These are phyloP conservation scores for Apocrypta bakeri DNA, from an alignment of 1,140 invertebrate genomes.

Conservation along the genomic window DNA sequence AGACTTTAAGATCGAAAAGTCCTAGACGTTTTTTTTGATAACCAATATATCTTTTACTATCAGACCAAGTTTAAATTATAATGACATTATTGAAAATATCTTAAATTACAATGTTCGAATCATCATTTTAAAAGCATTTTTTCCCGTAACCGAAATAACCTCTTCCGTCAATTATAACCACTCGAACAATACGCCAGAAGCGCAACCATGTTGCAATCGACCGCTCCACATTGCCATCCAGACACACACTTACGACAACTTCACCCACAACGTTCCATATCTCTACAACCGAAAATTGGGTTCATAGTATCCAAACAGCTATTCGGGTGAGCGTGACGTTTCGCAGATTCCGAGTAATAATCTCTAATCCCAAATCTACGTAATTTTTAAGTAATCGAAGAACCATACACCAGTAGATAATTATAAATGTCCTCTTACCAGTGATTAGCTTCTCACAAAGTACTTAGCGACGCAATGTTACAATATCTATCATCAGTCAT, in stretches of 20 bases:
- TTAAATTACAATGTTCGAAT: too few relatives aligned
- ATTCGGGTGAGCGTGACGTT: background rate
- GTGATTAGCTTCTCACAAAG: slow-evolving; percentile 8
- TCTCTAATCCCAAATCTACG: background rate
- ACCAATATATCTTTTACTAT: too few relatives aligned
- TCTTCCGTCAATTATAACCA: background rate
- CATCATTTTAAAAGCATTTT: too few relatives aligned
- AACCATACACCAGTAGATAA: background rate
- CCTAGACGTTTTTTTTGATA: too few relatives aligned
- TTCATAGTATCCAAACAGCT: background rate
- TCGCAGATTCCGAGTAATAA: background rate
- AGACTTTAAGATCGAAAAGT: too few relatives aligned
- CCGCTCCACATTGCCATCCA: background rate
- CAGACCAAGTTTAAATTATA: too few relatives aligned
- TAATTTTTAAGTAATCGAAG: background rate
- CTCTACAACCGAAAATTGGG: background rate
- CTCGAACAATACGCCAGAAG: too few relatives aligned
- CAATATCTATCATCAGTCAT: background rate
- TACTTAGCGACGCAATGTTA: background rate
- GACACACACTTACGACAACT: background rate
- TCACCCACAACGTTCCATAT: background rate
- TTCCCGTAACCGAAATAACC: too few relatives aligned
- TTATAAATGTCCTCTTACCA: background rate
- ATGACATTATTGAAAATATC: too few relatives aligned
- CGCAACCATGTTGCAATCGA: too few relatives aligned